Percentiles rank a stretch among this genome's conserved stretches.
phyloP scores from a whole-genome alignment of 2,113 vertebrate genomes.

The Labrus mixtus region DNA sequence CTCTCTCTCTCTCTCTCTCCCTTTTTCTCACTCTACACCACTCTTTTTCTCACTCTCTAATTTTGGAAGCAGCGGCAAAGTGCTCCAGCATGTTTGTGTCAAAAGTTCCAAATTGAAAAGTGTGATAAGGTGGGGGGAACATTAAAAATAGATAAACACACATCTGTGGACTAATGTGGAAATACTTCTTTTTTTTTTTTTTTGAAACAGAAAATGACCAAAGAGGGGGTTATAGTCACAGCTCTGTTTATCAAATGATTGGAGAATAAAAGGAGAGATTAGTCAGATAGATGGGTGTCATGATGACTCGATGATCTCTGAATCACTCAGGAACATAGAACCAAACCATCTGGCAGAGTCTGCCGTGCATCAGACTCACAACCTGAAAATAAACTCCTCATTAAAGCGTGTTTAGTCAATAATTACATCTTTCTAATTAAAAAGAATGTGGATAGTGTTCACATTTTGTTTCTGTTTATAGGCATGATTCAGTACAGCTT shows the following conservation, averaged over 20 bases:
- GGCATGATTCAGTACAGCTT: neutral
- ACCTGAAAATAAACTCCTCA: neutral
- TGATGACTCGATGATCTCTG: conserved; percentile 13
- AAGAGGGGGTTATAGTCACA: conserved; percentile 24
- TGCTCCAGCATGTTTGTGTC: conserved; percentile 66
- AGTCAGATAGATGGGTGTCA: conserved; percentile 15
- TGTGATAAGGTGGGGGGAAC: conserved; percentile 66
- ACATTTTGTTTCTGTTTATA: neutral
- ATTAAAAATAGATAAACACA: conserved; percentile 71
- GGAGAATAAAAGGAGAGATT: conserved; percentile 32
- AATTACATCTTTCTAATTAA: neutral
- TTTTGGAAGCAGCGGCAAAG: conserved; percentile 62
- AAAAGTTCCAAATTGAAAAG: conserved; percentile 71
- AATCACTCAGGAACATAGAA: conserved; percentile 19
- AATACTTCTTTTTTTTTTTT: too few relatives aligned
- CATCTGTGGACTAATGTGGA: conserved; percentile 55
- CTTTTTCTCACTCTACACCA: conserved; percentile 5
- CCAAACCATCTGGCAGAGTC: neutral
- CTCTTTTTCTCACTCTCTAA: conserved; percentile 41
- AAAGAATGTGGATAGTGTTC: neutral
- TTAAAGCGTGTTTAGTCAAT: neutral
- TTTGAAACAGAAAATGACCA: conserved; percentile 17
- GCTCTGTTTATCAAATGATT: conserved; percentile 28
- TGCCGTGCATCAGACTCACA: neutral
- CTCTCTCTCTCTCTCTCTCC: neutral